Evolutionary conservation across 1,140 invertebrate genomes (phyloP), one percentile per base, ranked within the genome.

Genomic region (Drosophila sucinea): DNA sequence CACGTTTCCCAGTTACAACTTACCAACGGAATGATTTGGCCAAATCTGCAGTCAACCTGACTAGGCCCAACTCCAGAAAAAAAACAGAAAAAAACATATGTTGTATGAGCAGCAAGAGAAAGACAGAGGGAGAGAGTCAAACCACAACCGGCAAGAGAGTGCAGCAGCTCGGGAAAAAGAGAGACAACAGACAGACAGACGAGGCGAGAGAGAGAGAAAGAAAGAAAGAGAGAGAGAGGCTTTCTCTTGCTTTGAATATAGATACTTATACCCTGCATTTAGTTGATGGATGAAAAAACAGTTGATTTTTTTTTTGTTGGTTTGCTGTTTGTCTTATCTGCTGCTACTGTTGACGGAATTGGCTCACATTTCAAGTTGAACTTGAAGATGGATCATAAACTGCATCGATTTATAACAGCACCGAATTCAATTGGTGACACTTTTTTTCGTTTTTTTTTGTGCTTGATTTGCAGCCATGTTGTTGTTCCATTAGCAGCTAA

Each of bases 1-100:
- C 83, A 82, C 83, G 83, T 79, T 86, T 73, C 56, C 74, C 75
- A 86, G 71, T 82, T 87, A 79, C 83, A 82, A 73, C 82, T 73
- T 79, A 66, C 55, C 79, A 86, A 68, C 82, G 83, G 79, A 86
- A 87, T 86, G 82, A 86, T 82, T 79, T 81, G 72, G 82, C 71
- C 83, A 77, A 81, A 79, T 79, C 83, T 76, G 71, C 79, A 73
- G 79, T 61, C 40, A 17, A 11, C 10, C 66, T 69, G 70, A 17
- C 71, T 71, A 86, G 70, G 83, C 82, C 73, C 79, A 29, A 30
- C 44, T 65, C 41, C 25, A 62, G 38, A 3, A 38, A 38, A 10
- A 38, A 2, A 30, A 4, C 30, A 17, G 17, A 17, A 17, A 17
- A 74, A 75, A 75, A 57, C 61, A 75, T 68, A 64, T 60, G 56